A percentile compares a stretch with the other conserved stretches of the same genome.
Conservation (phyloP, 1,140 invertebrate genomes). For the Diabrotica virgifera region DNA sequence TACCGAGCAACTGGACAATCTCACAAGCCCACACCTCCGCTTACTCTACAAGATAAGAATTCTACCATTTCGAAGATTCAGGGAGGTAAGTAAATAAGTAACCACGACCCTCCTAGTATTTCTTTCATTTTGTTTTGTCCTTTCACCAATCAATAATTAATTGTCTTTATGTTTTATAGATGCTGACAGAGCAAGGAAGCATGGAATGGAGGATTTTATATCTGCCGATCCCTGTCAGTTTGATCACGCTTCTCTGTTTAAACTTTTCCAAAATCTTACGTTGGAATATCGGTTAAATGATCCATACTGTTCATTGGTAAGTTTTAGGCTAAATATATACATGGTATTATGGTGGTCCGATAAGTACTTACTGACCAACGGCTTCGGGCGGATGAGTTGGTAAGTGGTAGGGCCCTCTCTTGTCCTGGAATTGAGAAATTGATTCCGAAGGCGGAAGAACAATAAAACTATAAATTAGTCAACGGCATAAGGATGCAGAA, state of each 20-base stretch:
- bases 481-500: too few relatives aligned
- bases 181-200: constrained; percentile 94
- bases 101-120: too few relatives aligned
- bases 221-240: constrained; percentile 97
- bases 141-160: too few relatives aligned
- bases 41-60: constrained; percentile 80
- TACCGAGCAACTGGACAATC: constrained; percentile 98
- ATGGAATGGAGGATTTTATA: constrained; percentile 99
- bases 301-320: constrained; percentile 94
- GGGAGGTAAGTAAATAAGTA: constrained; percentile 61
- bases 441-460: too few relatives aligned
- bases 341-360: too few relatives aligned
- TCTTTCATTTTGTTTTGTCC: too few relatives aligned
- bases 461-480: too few relatives aligned
- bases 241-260: constrained; percentile 91
- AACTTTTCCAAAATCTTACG: constrained; percentile 86
- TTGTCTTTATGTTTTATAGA: constrained; percentile 53
- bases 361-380: too few relatives aligned
- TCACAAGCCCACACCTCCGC: constrained; percentile 94
- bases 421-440: too few relatives aligned
- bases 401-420: too few relatives aligned
- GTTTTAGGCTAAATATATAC: constrained; percentile 14
- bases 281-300: constrained; percentile 95
- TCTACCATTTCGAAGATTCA: constrained; percentile 86
- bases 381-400: too few relatives aligned